Conservation (phyloP, 2,888 invertebrate genomes). For the Drosophila borealis region DNA sequence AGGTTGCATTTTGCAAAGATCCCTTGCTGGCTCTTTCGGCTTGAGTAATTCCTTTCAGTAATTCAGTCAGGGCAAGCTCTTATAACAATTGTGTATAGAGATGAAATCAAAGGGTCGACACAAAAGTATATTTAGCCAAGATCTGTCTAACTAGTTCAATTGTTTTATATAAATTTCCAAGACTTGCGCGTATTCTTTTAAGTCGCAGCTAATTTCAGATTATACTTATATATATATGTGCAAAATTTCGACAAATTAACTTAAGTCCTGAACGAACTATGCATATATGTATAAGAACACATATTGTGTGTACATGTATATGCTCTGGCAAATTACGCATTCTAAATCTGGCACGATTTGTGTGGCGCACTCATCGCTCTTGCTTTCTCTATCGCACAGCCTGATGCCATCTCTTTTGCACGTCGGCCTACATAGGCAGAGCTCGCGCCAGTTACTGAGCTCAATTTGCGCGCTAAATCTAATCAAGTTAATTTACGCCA, state of each 20-base stretch:
- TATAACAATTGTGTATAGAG: too few species aligned
- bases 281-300: background rate
- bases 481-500: constrained; percentile 79
- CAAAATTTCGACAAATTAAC: constrained; percentile 26
- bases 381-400: background rate
- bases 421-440: constrained; percentile 23
- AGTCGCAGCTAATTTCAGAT: constrained; percentile 7
- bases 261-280: constrained; percentile 27
- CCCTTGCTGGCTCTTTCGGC: too few species aligned
- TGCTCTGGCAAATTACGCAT: constrained; percentile 46
- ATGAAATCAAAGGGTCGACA: too few species aligned
- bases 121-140: too few species aligned
- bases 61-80: too few species aligned
- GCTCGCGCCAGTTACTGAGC: constrained; percentile 32
- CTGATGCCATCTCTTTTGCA: background rate
- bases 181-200: constrained; percentile 26
- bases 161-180: constrained; percentile 1
- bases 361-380: background rate
- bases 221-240: background rate
- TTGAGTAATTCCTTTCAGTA: too few species aligned
- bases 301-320: background rate
- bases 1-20: too few species aligned
- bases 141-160: background rate
- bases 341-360: constrained; percentile 40
- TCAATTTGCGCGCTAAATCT: constrained; percentile 74